Evolutionary conservation across 2,888 invertebrate genomes (phyloP), one percentile per base, ranked within the genome.

Genomic region (Chouioia cunea): DNA sequence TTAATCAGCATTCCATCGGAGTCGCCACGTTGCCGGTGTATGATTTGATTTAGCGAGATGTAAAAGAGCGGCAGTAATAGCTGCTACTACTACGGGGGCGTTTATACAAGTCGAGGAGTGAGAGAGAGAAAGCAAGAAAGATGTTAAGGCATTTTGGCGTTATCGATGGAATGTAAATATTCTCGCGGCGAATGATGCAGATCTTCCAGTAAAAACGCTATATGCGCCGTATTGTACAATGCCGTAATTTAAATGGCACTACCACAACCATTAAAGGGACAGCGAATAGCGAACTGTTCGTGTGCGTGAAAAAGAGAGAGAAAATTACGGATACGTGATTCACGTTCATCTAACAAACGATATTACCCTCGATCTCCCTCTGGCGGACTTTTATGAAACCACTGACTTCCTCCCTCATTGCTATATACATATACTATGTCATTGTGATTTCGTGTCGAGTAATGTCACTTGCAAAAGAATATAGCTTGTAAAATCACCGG

Each of bases 291-390:
- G 27, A 6, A 27, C 27, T 27, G 27, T 27, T 2, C 6, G 27
- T 27, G 27, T 36, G 36, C 12, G 36, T 36, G 36, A 1, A 16
- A 16, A 10, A 20, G 48, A 50, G 67, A 54, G 63, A 57, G 56
- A 59, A 67, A 71, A 71, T 67, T 67, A 53, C 71, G 67, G 68
- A 64, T 64, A 68, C 68, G 72, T 71, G 71, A 71, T 63, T 63
- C 65, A 66, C 43, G 63, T 56, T 66, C 62, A 27, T 36, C 65
- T 56, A 54, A 65, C 62, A 65, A 62, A 65, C 60, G 54, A 65
- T 48, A 47, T 70, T 70, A 62, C 54, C 43, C 47, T 58, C 15
- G 20, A 12, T 16, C 10, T 36, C 36, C 36, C 36, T 36, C 36
- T 12, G 10, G 10, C 36, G 36, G 36, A 12, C 10, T 36, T 36